Percentiles rank a stretch among this genome's conserved stretches.
These are phyloP conservation scores for Rhinatrema bivittatum DNA, from an alignment of 2,797 vertebrate species.

Conservation along the genomic window DNA sequence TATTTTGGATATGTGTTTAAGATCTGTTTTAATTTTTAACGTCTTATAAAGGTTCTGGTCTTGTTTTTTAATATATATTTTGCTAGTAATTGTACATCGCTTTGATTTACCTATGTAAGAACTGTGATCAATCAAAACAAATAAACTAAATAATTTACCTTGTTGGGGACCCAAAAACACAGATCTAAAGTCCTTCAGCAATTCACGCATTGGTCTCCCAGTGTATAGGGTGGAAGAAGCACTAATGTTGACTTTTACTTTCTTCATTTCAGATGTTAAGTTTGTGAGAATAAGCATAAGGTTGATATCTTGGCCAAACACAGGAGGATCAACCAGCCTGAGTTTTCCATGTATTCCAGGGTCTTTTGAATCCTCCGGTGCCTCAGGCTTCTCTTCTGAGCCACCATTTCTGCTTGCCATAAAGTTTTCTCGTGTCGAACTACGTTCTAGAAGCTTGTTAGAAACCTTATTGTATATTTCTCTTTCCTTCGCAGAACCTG, in stretches of 20 bases:
- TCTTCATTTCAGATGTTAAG: slow-evolving; percentile 34
- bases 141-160: no score
- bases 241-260: slow-evolving; percentile 40
- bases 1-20: no score
- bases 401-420: background rate
- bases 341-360: slow-evolving; percentile 53
- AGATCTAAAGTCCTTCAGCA: slow-evolving; percentile 51
- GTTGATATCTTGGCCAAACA: slow-evolving; percentile 53
- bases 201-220: slow-evolving; percentile 39
- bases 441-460: slow-evolving; percentile 27
- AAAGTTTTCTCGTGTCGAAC: slow-evolving; percentile 2
- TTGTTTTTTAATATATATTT: no score
- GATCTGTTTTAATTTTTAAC: no score
- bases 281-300: slow-evolving; percentile 49
- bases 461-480: slow-evolving; percentile 46
- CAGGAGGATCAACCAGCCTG: slow-evolving; percentile 32
- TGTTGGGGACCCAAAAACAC: slow-evolving; percentile 45
- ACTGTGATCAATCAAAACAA: no score
- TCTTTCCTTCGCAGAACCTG: slow-evolving; percentile 55
- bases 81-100: no score
- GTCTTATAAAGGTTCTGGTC: no score
- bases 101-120: no score
- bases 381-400: slow-evolving; percentile 17
- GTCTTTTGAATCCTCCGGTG: background rate
- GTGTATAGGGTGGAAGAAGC: slow-evolving; percentile 64